Percentiles rank a stretch among this genome's conserved stretches.
phyloP scores from a whole-genome alignment of 2,113 vertebrate genomes.

The Rhegmatorhina hoffmannsi region DNA sequence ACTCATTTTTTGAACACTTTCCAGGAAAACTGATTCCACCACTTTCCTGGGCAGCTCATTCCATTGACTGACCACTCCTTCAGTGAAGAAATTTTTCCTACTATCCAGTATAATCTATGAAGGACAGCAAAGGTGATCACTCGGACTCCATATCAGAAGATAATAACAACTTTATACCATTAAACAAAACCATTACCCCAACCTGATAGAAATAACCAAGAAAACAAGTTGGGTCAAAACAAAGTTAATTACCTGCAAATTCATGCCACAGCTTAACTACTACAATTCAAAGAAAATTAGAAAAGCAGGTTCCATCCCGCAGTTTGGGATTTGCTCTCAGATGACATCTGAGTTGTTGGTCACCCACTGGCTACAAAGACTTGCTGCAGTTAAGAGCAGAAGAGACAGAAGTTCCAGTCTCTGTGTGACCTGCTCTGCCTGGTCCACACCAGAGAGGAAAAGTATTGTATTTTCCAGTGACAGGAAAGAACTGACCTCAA shows the following conservation, averaged over 20 bases:
- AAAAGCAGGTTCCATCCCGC: not conserved
- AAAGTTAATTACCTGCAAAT: not conserved
- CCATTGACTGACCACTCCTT: not conserved
- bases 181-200: not conserved
- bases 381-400: not conserved
- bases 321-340: not conserved
- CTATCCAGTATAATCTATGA: not conserved
- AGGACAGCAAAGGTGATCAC: not conserved
- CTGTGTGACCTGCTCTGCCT: accelerated
- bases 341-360: not conserved
- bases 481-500: not conserved
- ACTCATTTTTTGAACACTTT: not conserved
- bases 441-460: not conserved
- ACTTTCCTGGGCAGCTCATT: not conserved
- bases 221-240: not conserved
- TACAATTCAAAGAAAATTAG: not conserved
- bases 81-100: not conserved
- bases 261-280: not conserved
- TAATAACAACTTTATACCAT: not conserved
- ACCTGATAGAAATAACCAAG: not conserved
- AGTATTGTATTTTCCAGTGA: accelerated
- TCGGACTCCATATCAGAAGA: not conserved
- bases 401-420: not conserved
- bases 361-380: not conserved
- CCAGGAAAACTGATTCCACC: not conserved